phyloP scores from a whole-genome alignment of 2,797 vertebrate genomes.

The Phrynocephalus forsythii region DNA sequence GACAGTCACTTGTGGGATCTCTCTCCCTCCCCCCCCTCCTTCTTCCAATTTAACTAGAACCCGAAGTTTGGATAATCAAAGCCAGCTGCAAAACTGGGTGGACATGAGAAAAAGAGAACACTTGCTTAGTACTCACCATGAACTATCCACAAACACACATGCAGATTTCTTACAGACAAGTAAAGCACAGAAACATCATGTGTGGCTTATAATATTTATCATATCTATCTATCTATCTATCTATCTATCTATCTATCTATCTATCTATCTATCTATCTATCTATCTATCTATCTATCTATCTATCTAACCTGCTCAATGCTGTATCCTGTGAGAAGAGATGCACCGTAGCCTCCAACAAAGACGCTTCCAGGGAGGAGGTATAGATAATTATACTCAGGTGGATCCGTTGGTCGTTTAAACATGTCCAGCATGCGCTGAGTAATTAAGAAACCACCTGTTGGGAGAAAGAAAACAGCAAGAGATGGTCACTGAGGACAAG shows the following conservation, averaged over 20 bases:
- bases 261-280: no score
- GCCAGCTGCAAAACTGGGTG: neutral
- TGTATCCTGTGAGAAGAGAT: slow-evolving; percentile 74
- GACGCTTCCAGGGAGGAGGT: slow-evolving; percentile 74
- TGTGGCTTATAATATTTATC: no score
- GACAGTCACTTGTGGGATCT: neutral
- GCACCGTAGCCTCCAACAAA: slow-evolving; percentile 83
- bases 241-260: no score
- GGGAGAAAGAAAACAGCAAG: neutral
- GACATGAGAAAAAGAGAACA: neutral
- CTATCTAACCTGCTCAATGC: slow-evolving; percentile 76
- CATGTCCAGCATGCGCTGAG: slow-evolving; percentile 85
- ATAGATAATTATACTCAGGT: slow-evolving; percentile 84
- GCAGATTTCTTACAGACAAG: neutral
- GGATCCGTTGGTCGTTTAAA: slow-evolving; percentile 84
- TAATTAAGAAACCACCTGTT: slow-evolving; percentile 84
- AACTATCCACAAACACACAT: neutral
- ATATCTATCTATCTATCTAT: no score
- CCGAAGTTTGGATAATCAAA: neutral
- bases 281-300: no score
- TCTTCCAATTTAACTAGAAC: neutral
- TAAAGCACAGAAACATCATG: neutral
- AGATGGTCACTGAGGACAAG: neutral
- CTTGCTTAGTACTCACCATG: neutral
- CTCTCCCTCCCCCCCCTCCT: neutral